Conservation (phyloP, 2,113 vertebrate genomes). For the Pyxicephalus adspersus region DNA sequence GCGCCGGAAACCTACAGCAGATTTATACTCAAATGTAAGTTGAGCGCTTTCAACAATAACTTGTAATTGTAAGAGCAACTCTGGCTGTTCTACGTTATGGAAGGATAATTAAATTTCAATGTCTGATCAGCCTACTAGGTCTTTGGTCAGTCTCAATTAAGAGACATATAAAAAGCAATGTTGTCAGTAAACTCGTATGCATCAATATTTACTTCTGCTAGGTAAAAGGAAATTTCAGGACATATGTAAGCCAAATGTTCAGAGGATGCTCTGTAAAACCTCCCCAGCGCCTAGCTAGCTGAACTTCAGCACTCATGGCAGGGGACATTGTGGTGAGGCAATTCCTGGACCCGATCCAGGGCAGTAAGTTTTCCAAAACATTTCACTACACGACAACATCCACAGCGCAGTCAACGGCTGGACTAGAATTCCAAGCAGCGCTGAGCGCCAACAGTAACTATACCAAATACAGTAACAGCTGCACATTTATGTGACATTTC, state of each 20-base stretch:
- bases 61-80: too few species aligned
- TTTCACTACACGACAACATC: conserved; percentile 18
- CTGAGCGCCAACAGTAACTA: background rate
- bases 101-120: too few species aligned
- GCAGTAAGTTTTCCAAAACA: conserved; percentile 41
- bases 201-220: background rate
- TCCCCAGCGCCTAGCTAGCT: background rate
- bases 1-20: too few species aligned
- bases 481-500: too few species aligned
- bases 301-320: background rate
- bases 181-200: background rate
- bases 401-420: background rate
- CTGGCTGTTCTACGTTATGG: too few species aligned
- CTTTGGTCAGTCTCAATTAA: background rate
- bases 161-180: background rate
- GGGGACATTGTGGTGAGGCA: background rate
- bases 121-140: too few species aligned
- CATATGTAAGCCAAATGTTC: background rate
- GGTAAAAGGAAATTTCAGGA: background rate
- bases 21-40: too few species aligned
- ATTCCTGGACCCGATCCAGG: conserved; percentile 5
- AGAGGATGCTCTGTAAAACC: background rate
- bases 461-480: too few species aligned
- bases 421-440: too few species aligned
- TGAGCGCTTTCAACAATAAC: too few species aligned